A percentile compares a stretch with the other conserved stretches of the same genome.
phyloP scores from a whole-genome alignment of 2,797 vertebrate species.

The Galagoides demidoff region DNA sequence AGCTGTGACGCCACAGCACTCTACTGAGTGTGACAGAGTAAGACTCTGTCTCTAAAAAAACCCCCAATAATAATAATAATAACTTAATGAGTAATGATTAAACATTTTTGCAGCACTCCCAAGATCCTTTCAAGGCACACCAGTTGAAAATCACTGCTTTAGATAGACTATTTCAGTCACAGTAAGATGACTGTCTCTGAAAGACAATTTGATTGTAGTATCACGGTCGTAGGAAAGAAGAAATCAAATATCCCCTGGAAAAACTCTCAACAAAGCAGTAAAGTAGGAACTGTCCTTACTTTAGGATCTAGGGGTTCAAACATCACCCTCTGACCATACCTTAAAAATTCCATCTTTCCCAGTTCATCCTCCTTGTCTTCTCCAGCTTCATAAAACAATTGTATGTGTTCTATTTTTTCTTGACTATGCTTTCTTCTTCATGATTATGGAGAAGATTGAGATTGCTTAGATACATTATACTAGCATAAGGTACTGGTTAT shows the following conservation, averaged over 20 bases:
- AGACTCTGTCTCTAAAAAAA: no score
- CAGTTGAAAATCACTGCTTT: neutral
- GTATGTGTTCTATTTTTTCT: neutral
- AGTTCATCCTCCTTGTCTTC: neutral
- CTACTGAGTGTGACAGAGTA: no score
- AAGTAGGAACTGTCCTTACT: neutral
- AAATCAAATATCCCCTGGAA: neutral
- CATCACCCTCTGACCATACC: neutral
- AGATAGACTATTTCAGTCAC: neutral
- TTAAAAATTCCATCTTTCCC: neutral
- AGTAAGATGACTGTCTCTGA: neutral
- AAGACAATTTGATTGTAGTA: neutral
- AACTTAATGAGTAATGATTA: no score
- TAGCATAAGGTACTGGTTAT: neutral
- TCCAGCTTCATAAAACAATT: neutral
- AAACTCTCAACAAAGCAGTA: neutral
- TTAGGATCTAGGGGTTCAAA: neutral
- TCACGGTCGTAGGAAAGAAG: neutral
- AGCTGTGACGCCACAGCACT: no score
- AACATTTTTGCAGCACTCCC: no score
- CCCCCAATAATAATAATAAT: no score
- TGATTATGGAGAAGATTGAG: neutral
- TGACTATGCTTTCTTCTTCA: neutral
- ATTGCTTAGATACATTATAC: neutral
- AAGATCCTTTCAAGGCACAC: no score